Conservation (phyloP, 2,888 invertebrate species). For the Latheticus oryzae region DNA sequence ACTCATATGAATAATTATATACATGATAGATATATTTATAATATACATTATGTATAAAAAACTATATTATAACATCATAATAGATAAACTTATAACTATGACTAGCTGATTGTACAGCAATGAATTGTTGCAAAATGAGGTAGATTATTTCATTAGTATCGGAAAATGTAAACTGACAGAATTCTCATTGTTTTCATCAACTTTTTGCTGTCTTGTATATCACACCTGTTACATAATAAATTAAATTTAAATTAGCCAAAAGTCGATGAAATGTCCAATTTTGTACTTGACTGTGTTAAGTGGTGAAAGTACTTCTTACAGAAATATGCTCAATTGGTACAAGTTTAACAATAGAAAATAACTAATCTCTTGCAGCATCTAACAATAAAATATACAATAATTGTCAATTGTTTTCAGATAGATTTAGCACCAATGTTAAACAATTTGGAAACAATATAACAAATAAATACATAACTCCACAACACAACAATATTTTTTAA, state of each 20-base stretch:
- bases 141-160: conserved; percentile 59
- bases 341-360: conserved; percentile 37
- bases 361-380: conserved; percentile 33
- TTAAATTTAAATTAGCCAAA: conserved; percentile 37
- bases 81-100: conserved; percentile 63
- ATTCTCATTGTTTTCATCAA: conserved; percentile 38
- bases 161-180: conserved; percentile 37
- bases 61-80: conserved; percentile 48
- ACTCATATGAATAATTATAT: conserved; percentile 52
- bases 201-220: conserved; percentile 38
- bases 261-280: conserved; percentile 38
- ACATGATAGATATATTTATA: conserved; percentile 54
- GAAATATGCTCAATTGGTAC: conserved; percentile 34
- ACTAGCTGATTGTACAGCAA: conserved; percentile 67
- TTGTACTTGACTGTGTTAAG: conserved; percentile 43
- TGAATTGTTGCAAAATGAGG: conserved; percentile 66
- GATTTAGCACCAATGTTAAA: conserved; percentile 36
- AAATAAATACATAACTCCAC: conserved; percentile 33
- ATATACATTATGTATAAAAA: conserved; percentile 52
- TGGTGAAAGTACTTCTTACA: conserved; percentile 40
- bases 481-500: conserved; percentile 31
- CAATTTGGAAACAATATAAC: conserved; percentile 37
- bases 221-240: conserved; percentile 39
- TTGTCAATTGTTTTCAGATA: conserved; percentile 33
- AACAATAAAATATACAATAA: conserved; percentile 33